Conservation (phyloP, 2,113 vertebrate genomes). For the Serilophus lunatus region DNA sequence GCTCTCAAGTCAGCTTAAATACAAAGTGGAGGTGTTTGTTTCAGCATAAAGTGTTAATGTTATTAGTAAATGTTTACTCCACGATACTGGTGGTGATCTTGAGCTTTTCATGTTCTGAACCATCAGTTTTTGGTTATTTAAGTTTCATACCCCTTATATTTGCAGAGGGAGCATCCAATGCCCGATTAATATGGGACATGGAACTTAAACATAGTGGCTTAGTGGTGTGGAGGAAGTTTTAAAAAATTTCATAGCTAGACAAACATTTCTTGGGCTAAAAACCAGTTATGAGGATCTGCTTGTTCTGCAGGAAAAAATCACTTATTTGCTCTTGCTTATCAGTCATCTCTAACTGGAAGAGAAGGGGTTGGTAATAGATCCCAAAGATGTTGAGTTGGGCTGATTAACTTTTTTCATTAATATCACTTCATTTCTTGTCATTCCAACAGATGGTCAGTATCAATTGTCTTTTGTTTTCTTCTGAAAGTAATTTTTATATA, state of each 20-base stretch:
- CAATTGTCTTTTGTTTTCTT: not conserved
- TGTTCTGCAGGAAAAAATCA: not conserved
- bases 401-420: not conserved
- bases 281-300: not conserved
- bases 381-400: not conserved
- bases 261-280: not conserved
- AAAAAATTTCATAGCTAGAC: not conserved
- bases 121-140: not conserved
- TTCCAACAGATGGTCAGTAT: not conserved
- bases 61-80: not conserved
- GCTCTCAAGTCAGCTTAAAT: not conserved
- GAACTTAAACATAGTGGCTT: not conserved
- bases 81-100: not conserved
- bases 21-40: not conserved
- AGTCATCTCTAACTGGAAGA: not conserved
- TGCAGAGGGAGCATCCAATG: not conserved
- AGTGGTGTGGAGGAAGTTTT: not conserved
- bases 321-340: not conserved
- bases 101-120: not conserved
- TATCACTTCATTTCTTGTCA: not conserved
- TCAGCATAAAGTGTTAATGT: not conserved
- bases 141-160: not conserved
- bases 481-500: not conserved
- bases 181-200: not conserved
- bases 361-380: not conserved